A percentile compares a stretch with the other conserved stretches of the same genome.
These are phyloP conservation scores for Australoheros scitulus DNA, from an alignment of 2,113 vertebrate genomes.

Conservation along the genomic window DNA sequence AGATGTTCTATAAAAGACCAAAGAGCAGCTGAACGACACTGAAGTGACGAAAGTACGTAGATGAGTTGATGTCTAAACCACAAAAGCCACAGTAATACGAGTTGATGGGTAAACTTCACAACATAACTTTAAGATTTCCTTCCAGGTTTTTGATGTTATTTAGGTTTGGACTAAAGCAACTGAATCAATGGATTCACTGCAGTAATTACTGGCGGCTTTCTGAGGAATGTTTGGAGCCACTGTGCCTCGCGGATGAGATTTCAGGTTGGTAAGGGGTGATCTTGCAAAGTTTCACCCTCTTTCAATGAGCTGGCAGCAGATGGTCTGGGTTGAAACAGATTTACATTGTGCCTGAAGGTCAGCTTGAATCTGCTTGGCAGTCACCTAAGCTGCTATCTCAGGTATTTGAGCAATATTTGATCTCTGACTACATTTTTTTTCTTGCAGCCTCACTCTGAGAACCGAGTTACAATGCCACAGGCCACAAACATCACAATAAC, in stretches of 20 bases:
- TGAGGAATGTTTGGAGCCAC: neutral
- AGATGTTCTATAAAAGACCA: neutral
- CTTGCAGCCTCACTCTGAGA: constrained; percentile 24
- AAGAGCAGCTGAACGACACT: neutral
- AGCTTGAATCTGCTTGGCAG: constrained; percentile 15
- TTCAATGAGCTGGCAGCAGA: constrained; percentile 10
- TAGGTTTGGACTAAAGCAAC: neutral
- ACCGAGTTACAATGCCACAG: neutral
- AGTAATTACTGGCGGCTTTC: neutral
- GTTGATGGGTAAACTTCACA: neutral
- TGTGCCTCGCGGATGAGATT: neutral
- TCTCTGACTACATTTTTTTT: constrained; percentile 1
- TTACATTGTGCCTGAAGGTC: constrained; percentile 15
- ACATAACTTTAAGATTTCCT: constrained; percentile 8
- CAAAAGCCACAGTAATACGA: neutral
- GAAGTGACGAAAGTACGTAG: neutral
- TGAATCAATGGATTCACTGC: constrained; percentile 2
- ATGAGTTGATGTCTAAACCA: neutral
- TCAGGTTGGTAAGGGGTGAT: neutral
- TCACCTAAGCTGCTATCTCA: constrained; percentile 17
- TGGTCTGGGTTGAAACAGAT: neutral
- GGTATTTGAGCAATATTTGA: constrained; percentile 43
- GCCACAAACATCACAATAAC: constrained; percentile 12
- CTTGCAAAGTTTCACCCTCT: neutral
- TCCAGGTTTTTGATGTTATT: neutral